phyloP scores from a whole-genome alignment of 1,140 invertebrate genomes.

The Pteromalus puparum region DNA sequence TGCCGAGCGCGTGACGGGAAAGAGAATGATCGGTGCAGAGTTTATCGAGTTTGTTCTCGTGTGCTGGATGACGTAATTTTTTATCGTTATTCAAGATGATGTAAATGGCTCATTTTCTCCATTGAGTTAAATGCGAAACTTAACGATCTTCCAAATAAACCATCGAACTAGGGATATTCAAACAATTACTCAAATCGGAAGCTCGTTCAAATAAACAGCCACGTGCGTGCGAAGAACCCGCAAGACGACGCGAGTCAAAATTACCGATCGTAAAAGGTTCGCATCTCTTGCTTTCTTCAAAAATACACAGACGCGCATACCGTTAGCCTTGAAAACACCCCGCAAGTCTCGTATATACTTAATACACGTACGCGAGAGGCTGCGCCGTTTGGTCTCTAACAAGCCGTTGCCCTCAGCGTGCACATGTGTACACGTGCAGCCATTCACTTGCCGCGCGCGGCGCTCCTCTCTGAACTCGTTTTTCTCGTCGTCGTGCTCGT shows the following conservation, averaged over 20 bases:
- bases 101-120: no score
- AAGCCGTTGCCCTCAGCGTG: background rate
- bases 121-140: background rate
- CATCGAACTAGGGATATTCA: no score
- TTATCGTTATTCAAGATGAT: no score
- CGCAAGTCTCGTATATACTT: no score
- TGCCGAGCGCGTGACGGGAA: conserved; percentile 7
- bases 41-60: background rate
- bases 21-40: conserved; percentile 5
- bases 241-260: background rate
- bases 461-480: background rate
- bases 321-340: conserved; percentile 39
- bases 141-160: background rate
- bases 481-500: background rate
- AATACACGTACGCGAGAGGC: background rate
- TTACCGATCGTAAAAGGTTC: conserved; percentile 9
- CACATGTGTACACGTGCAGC: background rate
- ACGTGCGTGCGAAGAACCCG: background rate
- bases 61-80: no score
- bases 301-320: conserved; percentile 26
- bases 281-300: conserved; percentile 2
- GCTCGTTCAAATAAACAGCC: no score
- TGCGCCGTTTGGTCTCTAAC: background rate
- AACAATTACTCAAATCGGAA: no score
- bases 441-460: background rate